These are phyloP conservation scores for Leptestheria dahalacensis DNA, from an alignment of 1,140 invertebrate species.

Conservation along the genomic window DNA sequence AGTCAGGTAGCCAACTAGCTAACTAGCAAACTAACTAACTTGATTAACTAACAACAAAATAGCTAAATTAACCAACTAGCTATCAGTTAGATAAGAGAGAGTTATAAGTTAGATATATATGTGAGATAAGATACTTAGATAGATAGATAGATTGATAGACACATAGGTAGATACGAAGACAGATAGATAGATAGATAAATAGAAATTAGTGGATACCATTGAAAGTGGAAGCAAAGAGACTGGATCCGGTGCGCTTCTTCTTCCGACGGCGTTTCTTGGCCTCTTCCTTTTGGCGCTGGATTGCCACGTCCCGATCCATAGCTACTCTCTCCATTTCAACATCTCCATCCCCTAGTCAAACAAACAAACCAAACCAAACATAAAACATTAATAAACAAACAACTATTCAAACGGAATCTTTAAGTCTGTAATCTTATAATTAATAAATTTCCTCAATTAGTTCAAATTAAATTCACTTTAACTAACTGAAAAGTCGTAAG, in stretches of 20 bases:
- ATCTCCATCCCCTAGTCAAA: slow-evolving; percentile 18
- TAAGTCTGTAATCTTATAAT: neutral
- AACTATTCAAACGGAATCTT: neutral
- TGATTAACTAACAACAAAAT: too few species aligned
- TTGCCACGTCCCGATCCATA: slow-evolving; percentile 35
- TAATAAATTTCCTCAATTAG: too few species aligned
- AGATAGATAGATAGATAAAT: slow-evolving; percentile 9
- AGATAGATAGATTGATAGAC: too few species aligned
- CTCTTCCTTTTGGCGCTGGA: slow-evolving; percentile 62
- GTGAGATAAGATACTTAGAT: too few species aligned
- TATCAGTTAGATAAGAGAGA: too few species aligned
- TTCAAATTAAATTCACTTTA: too few species aligned
- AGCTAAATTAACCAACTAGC: too few species aligned
- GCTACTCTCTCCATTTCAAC: slow-evolving; percentile 24
- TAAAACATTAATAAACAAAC: neutral
- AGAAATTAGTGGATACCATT: slow-evolving; percentile 42
- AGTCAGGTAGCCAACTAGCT: too few species aligned
- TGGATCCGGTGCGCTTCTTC: slow-evolving; percentile 73
- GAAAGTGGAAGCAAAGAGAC: slow-evolving; percentile 70
- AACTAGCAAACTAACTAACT: too few species aligned
- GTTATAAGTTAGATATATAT: too few species aligned
- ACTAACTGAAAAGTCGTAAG: too few species aligned
- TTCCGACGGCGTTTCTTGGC: slow-evolving; percentile 67
- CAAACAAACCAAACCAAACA: neutral
- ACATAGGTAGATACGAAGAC: too few species aligned